A percentile compares a stretch with the other conserved stretches of the same genome.
phyloP scores from a whole-genome alignment of 92 coral and sea anemone genomes.

The Actinernus sp. region DNA sequence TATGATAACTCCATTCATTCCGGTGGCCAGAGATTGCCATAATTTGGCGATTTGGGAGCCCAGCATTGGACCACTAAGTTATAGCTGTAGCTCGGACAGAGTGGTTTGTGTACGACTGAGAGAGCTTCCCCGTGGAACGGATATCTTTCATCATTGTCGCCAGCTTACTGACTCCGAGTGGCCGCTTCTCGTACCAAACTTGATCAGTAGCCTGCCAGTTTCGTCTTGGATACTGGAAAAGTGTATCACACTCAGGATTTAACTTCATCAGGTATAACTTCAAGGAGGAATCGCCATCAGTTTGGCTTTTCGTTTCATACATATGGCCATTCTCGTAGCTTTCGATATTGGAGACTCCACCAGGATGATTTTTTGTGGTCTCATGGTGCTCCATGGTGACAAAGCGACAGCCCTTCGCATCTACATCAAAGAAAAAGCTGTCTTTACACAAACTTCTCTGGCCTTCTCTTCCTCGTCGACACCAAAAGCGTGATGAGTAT shows the following conservation, averaged over 20 bases:
- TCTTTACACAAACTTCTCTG: too few relatives aligned
- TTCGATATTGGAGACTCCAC: conserved; percentile 5
- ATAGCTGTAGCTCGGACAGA: too few relatives aligned
- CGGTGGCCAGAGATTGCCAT: too few relatives aligned
- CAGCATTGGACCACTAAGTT: too few relatives aligned
- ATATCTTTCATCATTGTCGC: conserved; percentile 36
- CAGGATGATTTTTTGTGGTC: conserved; percentile 32
- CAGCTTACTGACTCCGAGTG: conserved; percentile 47
- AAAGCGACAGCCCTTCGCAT: too few relatives aligned
- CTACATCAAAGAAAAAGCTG: too few relatives aligned
- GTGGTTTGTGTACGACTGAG: too few relatives aligned
- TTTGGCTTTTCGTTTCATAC: conserved; percentile 34
- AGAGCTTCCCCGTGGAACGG: conserved; percentile 25
- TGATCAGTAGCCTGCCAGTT: conserved; percentile 5
- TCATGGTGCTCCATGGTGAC: too few relatives aligned
- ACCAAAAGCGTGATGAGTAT: too few relatives aligned
- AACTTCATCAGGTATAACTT: conserved; percentile 18
- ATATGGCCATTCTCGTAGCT: conserved; percentile 48
- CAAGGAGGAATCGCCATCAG: conserved; percentile 22
- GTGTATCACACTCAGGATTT: conserved; percentile 30
- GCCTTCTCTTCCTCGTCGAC: too few relatives aligned
- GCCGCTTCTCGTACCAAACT: conserved; percentile 23
- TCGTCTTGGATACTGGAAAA: conserved; percentile 43
- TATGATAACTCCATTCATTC: conserved; percentile 26
- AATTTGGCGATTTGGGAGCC: too few relatives aligned